phyloP scores from a whole-genome alignment of 2,113 vertebrate genomes.

The Tupaia tana region DNA sequence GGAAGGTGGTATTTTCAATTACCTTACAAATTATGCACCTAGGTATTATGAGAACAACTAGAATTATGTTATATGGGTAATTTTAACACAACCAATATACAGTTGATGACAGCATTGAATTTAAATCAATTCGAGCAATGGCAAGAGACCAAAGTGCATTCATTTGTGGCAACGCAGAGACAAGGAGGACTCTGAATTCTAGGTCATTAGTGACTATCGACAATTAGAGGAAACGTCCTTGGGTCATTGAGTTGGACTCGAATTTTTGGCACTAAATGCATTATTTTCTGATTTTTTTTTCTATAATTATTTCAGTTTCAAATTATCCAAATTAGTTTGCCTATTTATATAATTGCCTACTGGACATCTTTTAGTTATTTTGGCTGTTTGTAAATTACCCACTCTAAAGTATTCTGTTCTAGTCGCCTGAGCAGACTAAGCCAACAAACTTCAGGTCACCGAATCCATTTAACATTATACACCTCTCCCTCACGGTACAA shows the following conservation, averaged over 20 bases:
- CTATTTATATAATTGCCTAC: not conserved
- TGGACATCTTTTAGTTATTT: slow-evolving; percentile 12
- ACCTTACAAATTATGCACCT: slow-evolving; percentile 27
- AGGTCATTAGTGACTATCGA: not conserved
- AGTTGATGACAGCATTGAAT: slow-evolving; percentile 29
- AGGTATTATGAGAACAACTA: slow-evolving; percentile 42
- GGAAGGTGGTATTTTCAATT: slow-evolving; percentile 42
- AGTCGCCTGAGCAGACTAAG: not conserved
- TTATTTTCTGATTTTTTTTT: not conserved
- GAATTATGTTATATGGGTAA: slow-evolving; percentile 43
- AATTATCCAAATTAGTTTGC: not conserved
- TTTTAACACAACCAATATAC: slow-evolving; percentile 32
- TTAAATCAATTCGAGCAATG: slow-evolving; percentile 29
- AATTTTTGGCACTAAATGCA: slow-evolving; percentile 26
- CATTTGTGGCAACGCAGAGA: slow-evolving; percentile 37
- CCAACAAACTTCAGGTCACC: not conserved
- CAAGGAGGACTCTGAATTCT: not conserved
- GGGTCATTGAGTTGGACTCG: not conserved
- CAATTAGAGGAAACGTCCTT: slow-evolving; percentile 6
- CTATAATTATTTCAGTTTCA: slow-evolving; percentile 34
- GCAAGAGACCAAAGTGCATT: slow-evolving; percentile 11
- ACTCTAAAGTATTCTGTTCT: not conserved
- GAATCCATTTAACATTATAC: not conserved
- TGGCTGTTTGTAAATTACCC: not conserved
- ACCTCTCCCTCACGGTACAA: not conserved